phyloP scores from a whole-genome alignment of 1,140 invertebrate genomes.

The Drosophila bocki region DNA sequence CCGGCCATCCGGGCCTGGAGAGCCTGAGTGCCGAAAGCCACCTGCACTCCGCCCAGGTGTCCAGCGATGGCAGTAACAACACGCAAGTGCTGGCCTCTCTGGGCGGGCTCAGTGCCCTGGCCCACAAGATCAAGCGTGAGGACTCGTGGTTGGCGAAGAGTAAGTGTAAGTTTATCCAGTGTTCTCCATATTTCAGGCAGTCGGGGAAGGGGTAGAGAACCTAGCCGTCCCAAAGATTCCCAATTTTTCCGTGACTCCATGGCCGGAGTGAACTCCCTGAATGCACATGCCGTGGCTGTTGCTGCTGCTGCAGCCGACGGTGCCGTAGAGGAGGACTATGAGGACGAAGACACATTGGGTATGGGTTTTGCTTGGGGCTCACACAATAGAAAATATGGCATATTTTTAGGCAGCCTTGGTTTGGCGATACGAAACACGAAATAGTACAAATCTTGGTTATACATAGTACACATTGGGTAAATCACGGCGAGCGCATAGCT shows the following conservation, averaged over 20 bases:
- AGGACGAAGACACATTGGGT: conserved; percentile 48
- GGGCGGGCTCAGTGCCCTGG: conserved; percentile 62
- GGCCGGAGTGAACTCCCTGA: conserved; percentile 23
- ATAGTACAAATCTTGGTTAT: neutral
- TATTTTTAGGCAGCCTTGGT: neutral
- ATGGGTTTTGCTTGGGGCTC: conserved; percentile 3
- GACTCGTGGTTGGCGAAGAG: conserved; percentile 79
- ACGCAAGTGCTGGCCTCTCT: conserved; percentile 74
- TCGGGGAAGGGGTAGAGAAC: conserved; percentile 19
- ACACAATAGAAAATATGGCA: neutral
- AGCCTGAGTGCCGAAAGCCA: conserved; percentile 72
- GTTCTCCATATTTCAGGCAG: conserved; percentile 66
- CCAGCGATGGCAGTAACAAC: conserved; percentile 73
- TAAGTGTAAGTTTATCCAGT: conserved; percentile 68
- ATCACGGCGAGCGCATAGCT: neutral
- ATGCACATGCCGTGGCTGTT: conserved; percentile 49
- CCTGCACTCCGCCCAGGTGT: conserved; percentile 68
- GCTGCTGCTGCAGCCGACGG: conserved; percentile 61
- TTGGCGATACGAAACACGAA: neutral
- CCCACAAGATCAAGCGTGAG: conserved; percentile 83
- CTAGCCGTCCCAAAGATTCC: conserved; percentile 17
- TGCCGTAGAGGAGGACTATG: conserved; percentile 55
- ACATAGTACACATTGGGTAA: neutral
- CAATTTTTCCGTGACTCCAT: conserved; percentile 15
- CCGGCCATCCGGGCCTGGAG: conserved; percentile 74